Conservation (phyloP, 2,888 invertebrate genomes). For the Lasioglossum calceatum region DNA sequence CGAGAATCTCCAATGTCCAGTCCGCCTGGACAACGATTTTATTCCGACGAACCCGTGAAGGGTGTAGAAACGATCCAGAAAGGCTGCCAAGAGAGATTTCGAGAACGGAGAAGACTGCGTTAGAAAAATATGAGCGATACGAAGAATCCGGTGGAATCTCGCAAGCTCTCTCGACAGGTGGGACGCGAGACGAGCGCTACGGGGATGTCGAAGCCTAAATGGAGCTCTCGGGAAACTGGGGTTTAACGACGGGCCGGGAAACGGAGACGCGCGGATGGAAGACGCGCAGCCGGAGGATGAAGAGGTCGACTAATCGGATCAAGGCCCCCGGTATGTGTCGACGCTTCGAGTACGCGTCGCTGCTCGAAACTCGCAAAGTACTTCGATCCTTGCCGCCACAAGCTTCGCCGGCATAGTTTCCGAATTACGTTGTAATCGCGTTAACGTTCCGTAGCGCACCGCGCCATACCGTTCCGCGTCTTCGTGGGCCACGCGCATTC, state of each 20-base stretch:
- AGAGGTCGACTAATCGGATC: slow-evolving; percentile 66
- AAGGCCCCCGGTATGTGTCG: slow-evolving; percentile 45
- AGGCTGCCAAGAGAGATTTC: background rate
- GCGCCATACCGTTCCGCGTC: background rate
- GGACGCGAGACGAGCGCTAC: background rate
- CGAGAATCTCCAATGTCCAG: too few relatives aligned
- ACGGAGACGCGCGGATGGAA: slow-evolving; percentile 11
- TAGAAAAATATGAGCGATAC: background rate
- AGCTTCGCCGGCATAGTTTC: slow-evolving; percentile 72
- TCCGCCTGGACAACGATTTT: background rate
- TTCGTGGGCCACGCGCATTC: slow-evolving; percentile 11
- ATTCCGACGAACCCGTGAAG: background rate
- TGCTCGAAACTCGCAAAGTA: slow-evolving; percentile 65
- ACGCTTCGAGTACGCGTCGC: slow-evolving; percentile 56
- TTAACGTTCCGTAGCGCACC: slow-evolving; percentile 67
- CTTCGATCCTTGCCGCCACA: slow-evolving; percentile 60
- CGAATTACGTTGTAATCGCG: slow-evolving; percentile 75
- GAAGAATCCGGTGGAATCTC: background rate
- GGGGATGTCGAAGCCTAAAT: background rate
- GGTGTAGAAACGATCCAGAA: background rate
- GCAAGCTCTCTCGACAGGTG: background rate
- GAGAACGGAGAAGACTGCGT: background rate
- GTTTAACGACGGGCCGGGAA: slow-evolving; percentile 17
- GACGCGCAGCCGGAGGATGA: slow-evolving; percentile 44
- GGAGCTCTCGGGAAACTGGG: background rate